These are phyloP conservation scores for Pimephales promelas DNA, from an alignment of 2,113 vertebrate species.

Conservation along the genomic window DNA sequence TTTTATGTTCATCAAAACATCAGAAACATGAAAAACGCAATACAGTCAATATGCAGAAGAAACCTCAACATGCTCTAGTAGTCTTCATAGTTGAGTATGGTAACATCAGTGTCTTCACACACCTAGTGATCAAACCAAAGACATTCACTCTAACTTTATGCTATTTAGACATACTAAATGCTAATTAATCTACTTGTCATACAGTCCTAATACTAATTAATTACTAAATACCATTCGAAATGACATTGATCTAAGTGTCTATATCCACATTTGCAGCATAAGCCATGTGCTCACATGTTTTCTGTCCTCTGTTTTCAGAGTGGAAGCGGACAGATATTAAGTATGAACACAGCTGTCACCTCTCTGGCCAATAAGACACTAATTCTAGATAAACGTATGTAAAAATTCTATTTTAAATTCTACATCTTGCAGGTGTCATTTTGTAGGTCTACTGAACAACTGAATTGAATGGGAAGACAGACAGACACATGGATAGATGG, in stretches of 20 bases:
- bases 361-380: conserved; percentile 75
- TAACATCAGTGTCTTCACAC: not conserved
- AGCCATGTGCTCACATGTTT: not conserved
- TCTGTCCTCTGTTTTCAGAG: conserved; percentile 62
- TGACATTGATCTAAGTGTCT: not conserved
- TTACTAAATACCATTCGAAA: not conserved
- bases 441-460: no score
- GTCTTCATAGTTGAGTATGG: not conserved
- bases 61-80: not conserved
- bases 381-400: conserved; percentile 73
- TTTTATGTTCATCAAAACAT: not conserved
- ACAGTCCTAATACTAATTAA: no score
- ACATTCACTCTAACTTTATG: not conserved
- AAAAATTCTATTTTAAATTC: not conserved
- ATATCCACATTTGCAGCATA: not conserved
- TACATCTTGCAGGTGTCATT: not conserved
- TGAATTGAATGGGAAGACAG: no score
- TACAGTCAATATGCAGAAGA: not conserved
- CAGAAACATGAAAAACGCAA: not conserved
- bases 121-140: not conserved
- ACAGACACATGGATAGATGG: no score
- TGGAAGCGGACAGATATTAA: conserved; percentile 66
- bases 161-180: not conserved
- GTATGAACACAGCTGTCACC: conserved; percentile 67
- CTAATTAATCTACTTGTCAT: not conserved